A percentile compares a stretch with the other conserved stretches of the same genome.
Conservation (phyloP, 2,113 vertebrate genomes). For the Xenopus borealis region DNA sequence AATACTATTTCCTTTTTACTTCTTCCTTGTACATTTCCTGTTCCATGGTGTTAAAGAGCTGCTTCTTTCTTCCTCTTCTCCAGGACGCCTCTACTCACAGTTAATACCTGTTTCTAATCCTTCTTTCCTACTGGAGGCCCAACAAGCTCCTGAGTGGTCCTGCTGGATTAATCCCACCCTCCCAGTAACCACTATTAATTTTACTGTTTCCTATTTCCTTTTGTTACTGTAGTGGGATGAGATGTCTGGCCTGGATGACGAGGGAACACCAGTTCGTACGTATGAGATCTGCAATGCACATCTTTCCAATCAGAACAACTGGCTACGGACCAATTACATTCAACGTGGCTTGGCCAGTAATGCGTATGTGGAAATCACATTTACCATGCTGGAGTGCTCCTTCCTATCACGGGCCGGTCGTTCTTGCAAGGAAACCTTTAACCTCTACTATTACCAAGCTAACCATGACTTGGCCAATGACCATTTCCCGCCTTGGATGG, state of each 20-base stretch:
- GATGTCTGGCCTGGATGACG: conserved; percentile 77
- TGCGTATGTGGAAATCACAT: conserved; percentile 81
- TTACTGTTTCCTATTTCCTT: neutral
- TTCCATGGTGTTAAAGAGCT: too few species aligned
- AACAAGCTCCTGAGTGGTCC: neutral
- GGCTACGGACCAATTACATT: conserved; percentile 81
- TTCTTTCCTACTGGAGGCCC: neutral
- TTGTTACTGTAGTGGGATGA: conserved; percentile 78
- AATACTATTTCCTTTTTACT: neutral
- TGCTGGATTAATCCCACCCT: too few species aligned
- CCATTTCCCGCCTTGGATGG: conserved; percentile 77
- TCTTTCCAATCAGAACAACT: conserved; percentile 71
- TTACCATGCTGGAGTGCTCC: conserved; percentile 86
- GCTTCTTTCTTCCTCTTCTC: too few species aligned
- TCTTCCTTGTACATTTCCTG: neutral
- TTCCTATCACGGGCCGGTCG: conserved; percentile 66
- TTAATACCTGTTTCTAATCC: neutral
- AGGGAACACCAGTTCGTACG: conserved; percentile 78
- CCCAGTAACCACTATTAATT: too few species aligned
- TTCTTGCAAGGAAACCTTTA: conserved; percentile 83
- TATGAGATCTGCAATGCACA: conserved; percentile 73
- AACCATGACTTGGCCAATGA: conserved; percentile 70
- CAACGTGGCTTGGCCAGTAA: conserved; percentile 67
- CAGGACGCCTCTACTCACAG: neutral
- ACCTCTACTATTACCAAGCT: conserved; percentile 78